Conservation (phyloP, 2,113 vertebrate genomes). For the Cyanistes caeruleus region DNA sequence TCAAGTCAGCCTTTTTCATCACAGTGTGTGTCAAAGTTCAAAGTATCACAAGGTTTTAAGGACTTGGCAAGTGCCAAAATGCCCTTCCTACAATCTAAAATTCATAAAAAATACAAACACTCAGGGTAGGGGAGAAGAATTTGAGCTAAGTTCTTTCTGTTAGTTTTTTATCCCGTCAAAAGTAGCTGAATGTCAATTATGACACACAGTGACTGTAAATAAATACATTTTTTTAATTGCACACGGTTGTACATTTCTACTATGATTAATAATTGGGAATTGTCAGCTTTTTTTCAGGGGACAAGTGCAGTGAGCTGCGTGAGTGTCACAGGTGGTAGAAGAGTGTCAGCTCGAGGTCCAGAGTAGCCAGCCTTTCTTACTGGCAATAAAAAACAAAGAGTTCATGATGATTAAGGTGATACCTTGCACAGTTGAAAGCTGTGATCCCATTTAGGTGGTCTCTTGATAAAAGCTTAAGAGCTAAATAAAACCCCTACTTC, state of each 20-base stretch:
- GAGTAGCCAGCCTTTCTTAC: background rate
- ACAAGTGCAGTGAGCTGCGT: background rate
- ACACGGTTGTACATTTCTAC: background rate
- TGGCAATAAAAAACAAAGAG: background rate
- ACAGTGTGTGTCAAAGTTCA: background rate
- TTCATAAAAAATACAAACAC: background rate
- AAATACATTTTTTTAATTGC: background rate
- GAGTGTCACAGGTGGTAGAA: background rate
- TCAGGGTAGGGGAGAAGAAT: background rate
- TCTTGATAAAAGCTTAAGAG: background rate
- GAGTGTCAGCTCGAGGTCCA: background rate
- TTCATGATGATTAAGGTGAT: background rate
- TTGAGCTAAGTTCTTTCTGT: background rate
- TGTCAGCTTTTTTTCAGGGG: background rate
- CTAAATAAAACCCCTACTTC: background rate
- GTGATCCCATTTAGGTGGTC: background rate
- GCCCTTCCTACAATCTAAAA: background rate
- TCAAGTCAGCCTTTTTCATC: background rate
- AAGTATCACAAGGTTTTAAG: background rate
- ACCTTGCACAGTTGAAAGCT: background rate
- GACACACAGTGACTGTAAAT: background rate
- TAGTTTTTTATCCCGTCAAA: background rate
- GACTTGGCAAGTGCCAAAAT: background rate
- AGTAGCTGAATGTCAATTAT: background rate
- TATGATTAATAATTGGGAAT: background rate